Evolutionary conservation across 2,797 vertebrate genomes (phyloP).

Genomic region (Coccyzus lansbergi): DNA sequence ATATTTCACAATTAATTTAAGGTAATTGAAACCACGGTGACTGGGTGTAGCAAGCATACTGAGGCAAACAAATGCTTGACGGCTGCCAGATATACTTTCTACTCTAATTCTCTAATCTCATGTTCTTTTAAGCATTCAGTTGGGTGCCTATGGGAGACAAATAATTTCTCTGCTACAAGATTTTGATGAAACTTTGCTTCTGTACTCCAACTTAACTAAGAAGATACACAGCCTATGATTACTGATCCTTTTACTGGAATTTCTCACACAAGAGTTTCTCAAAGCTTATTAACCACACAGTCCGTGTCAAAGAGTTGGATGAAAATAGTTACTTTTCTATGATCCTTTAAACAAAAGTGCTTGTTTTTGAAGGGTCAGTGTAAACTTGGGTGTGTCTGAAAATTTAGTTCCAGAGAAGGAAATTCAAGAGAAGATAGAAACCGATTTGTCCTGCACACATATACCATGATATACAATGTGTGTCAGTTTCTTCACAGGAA

Average conservation of each 20-base stretch:
- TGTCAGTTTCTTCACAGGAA: neutral
- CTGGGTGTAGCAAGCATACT: neutral
- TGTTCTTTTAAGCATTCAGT: neutral
- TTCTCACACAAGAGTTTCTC: neutral
- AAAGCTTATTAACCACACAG: neutral
- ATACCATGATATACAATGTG: neutral
- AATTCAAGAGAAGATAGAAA: neutral
- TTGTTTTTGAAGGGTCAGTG: neutral
- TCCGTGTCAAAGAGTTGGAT: neutral
- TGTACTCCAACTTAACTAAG: neutral
- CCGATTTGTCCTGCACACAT: neutral
- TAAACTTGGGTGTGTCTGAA: neutral
- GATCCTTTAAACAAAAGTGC: neutral
- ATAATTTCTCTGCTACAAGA: neutral
- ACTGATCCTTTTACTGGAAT: slow-evolving; percentile 12
- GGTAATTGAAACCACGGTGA: neutral
- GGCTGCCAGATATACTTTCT: neutral
- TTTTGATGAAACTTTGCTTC: neutral
- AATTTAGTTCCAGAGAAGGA: neutral
- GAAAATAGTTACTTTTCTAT: neutral
- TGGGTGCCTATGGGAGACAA: neutral
- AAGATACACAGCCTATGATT: neutral
- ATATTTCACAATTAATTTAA: neutral
- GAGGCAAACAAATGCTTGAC: neutral
- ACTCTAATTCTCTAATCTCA: neutral